Base-by-base conservation (phyloP, 2,888 invertebrate species). In the Eledona agricola region DNA sequence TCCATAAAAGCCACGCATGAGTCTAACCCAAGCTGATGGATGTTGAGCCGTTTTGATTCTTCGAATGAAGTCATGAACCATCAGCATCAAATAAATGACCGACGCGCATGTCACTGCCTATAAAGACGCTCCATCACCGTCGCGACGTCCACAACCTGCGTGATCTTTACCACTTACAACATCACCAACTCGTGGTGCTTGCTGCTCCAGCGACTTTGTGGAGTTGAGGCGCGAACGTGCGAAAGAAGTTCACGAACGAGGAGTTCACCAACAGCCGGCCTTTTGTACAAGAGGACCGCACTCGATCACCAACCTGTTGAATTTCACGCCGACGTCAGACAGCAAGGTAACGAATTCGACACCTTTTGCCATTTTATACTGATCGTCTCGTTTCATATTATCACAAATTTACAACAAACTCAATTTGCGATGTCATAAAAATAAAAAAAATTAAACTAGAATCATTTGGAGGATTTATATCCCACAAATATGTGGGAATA, bases 101-200 rank as follows among this genome's bases (percentile, higher is more conserved):
- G 57, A 38, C 58, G 58, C 58, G 58, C 58, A 58, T 58, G 58
- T 51, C 57, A 40, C 53, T 32, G 55, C 60, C 53, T 55, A 60
- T 60, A 60, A 60, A 60, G 58, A 58, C 60, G 58, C 60, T 57
- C 53, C 19, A 51, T 42, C 55, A 40, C 51, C 58, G 58, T 57
- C 58, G 53, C 58, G 58, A 58, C 60, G 60, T 49, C 53, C 60
- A 60, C 51, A 60, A 53, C 45, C 56, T 56, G 56, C 57, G 60
- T 51, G 43, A 51, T 56, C 60, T 56, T 34, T 54, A 56, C 55
- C 57, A 56, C 45, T 40, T 25, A 20, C 56, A 31, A 17, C 46
- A 46, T 26, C 35, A 35, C 46, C 46, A 35, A 26, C 46, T n/a
- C n/a, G n/a, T n/a, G 34, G 34, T 26, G 25, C 13, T 19, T 32